Evolutionary conservation across 2,888 invertebrate genomes (phyloP), one percentile per base, ranked within the genome.

Genomic region (Brassicogethes aeneus): DNA sequence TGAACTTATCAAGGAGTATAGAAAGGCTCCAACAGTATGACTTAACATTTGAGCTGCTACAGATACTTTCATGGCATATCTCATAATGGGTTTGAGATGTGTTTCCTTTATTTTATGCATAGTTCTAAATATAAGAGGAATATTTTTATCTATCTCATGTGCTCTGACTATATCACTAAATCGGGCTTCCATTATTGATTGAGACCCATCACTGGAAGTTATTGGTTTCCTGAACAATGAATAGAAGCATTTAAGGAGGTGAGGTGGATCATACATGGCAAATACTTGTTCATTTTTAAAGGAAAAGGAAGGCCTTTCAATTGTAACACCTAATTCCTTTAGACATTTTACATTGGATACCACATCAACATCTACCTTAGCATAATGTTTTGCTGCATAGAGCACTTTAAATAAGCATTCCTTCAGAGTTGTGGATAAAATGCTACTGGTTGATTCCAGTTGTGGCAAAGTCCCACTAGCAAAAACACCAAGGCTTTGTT

Each of bases 81-180:
- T 23, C 23, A 23, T 23, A 7, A 7, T 23, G 23, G 23, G 23
- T 5, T 23, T 23, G 5, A 23, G 10, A 7, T 34, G 33, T 15
- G 40, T 46, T 17, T 45, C 42, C 44, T 48, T 48, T 16, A n/a
- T n/a, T n/a, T n/a, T n/a, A n/a, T 48, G 43, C 41, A 48, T 39
- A 7, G 37, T 37, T 17, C 44, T 44, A 31, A 46, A 46, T 14
- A 44, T 30, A 13, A 43, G 36, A 17, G 48, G 42, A 33, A 34
- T 37, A 3, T 34, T 40, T 15, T 34, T 30, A 32, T 48, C 46
- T 12, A 44, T 42, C 7, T 46, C 34, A 30, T 42, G 30, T 1
- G 46, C 45, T 15, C 23, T 13, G 10, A 16, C 17, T 16, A 46
- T 44, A 16, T 44, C 45, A 3, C 16, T 13, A 34, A 38, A 39